Base-by-base conservation (phyloP, 2,113 vertebrate species). In the Lucifuga dentata region DNA sequence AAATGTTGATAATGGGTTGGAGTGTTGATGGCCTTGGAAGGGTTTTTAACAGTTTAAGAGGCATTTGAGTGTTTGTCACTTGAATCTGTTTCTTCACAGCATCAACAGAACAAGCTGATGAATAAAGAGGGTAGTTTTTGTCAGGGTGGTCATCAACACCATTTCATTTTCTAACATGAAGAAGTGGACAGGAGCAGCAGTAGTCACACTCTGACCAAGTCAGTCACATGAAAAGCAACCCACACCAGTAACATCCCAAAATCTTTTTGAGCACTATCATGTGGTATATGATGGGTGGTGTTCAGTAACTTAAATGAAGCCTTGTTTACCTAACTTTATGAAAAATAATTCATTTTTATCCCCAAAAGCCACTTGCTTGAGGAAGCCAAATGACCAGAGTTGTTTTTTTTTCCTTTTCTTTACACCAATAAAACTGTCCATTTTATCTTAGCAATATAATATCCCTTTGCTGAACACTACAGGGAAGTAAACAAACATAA, bases 251-350 rank as follows among this genome's bases (percentile, higher is more conserved):
- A 77, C 44, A 6, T 68, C 44, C 58, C 5, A 21, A 75, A 68
- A 35, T 51, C 53, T 36, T 57, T 17, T 21, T 19, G 8, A 39
- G 19, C 39, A 67, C 59, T 43, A 69, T 60, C 57, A 63, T 57
- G 43, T 21, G 32, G 48, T 36, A 45, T 48, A 24, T 32, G 32
- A 49, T 44, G 55, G 45, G 48, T 66, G 63, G 59, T 24, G 19
- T 58, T 68, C 53, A 76, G 24, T 68, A 73, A 85, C 74, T 61
- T 67, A 55, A 76, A 44, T 52, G 64, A 67, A 33, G 50, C 67
- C 66, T n/a, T 51, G 59, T 84, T 82, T 76, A 76, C 50, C 35
- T 29, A 79, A 82, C 58, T 86, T 84, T 65, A 68, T 35, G 59
- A 40, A 35, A 17, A 71, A 65, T 69, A 60, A 81, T 51, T 62